phyloP scores from a whole-genome alignment of 1,140 invertebrate genomes.

The Dendrolimus kikuchii region DNA sequence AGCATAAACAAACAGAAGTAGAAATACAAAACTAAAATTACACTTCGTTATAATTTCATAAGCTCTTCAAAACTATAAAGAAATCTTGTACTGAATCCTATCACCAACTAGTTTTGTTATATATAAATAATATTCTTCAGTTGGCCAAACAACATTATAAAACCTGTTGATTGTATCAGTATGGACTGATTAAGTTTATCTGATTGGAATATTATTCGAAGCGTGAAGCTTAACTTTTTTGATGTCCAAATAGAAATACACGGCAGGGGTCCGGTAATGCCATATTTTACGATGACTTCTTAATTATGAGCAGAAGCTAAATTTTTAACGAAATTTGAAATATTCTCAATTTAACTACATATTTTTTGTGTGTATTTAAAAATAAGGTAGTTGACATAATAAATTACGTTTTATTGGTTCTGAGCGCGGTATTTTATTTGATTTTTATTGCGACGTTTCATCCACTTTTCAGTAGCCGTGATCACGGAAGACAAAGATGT shows the following conservation, averaged over 20 bases:
- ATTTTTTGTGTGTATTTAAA: background rate
- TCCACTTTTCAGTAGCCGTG: no score
- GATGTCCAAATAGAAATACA: constrained; percentile 13
- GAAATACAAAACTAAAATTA: no score
- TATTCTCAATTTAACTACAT: no score
- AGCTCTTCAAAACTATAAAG: background rate
- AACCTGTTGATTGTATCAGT: constrained; percentile 26
- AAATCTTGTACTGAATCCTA: constrained; percentile 2
- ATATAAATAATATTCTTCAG: constrained; percentile 4
- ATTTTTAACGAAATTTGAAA: no score
- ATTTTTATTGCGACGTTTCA: no score
- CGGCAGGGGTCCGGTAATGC: background rate
- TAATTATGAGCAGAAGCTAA: no score
- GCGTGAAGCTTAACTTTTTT: constrained; percentile 30
- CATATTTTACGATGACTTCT: no score
- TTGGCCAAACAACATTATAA: constrained; percentile 12
- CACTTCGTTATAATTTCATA: no score
- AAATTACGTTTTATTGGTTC: no score
- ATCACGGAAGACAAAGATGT: no score
- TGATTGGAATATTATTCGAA: constrained; percentile 22
- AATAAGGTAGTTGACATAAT: background rate
- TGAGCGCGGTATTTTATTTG: no score
- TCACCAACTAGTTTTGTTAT: constrained; percentile 2
- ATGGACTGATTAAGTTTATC: constrained; percentile 26
- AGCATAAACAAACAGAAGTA: no score